These are phyloP conservation scores for Tribolium madens DNA, from an alignment of 1,140 invertebrate genomes.

Conservation along the genomic window DNA sequence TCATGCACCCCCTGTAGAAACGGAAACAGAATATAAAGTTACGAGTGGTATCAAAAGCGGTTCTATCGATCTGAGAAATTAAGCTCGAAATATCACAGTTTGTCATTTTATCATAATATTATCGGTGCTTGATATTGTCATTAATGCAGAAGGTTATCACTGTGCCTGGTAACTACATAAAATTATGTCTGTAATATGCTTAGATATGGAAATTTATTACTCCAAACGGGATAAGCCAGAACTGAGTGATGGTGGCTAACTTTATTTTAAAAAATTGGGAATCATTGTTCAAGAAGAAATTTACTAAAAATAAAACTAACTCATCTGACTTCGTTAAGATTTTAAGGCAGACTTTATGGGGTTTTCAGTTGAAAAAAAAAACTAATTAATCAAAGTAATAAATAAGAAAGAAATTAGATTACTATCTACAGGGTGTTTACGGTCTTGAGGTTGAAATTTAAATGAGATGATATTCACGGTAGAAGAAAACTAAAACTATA, in stretches of 20 bases:
- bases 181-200: not conserved
- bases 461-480: no score
- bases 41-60: not conserved
- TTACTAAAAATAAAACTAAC: no score
- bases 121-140: not conserved
- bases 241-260: no score
- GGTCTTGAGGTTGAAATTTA: no score
- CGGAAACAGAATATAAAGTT: not conserved
- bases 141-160: not conserved
- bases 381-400: no score
- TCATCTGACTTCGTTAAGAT: no score
- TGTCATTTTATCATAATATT: not conserved
- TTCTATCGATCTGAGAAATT: not conserved
- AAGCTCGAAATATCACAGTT: not conserved
- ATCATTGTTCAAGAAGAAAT: not conserved
- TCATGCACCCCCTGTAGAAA: not conserved
- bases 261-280: no score
- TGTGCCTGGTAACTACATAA: not conserved
- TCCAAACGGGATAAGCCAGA: not conserved
- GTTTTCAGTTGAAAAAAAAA: no score
- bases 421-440: no score
- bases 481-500: no score
- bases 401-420: no score
- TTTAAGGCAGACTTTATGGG: no score
- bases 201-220: not conserved